Base-by-base conservation (phyloP, 92 coral and sea anemone genomes). In the Zoanthus gigantus region DNA sequence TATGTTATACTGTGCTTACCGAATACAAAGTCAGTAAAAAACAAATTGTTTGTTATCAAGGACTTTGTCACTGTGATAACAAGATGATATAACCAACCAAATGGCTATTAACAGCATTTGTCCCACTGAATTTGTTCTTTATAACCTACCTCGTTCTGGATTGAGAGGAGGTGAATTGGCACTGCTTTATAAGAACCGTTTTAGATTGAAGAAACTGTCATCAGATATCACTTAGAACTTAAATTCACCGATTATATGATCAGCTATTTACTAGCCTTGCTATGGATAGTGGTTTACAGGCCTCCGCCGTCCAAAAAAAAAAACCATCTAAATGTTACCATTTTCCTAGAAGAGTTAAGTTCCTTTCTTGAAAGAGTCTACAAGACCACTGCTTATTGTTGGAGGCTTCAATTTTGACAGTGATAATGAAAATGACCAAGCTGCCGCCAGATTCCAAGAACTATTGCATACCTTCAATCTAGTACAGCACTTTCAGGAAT, bases 181-280 rank as follows among this genome's bases (percentile, higher is more conserved):
- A 37, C 65, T 86, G 72, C 83, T 86, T 57, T 46, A 82, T n/a
- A 82, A 42, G 56, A 61, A 79, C 79, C 74, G 47, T 72, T 83
- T 83, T 23, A 75, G 58, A 23, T 74, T 83, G 83, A 89, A 68
- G 57, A 61, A 72, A 23, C 76, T 60, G 17, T 56, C 72, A 11
- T 47, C 68, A 9, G 54, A 47, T 75, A 74, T 56, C 30, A 12
- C 76, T 7, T 86, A 86, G 14, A 86, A 63, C 45, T 86, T 57
- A 83, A 88, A 88, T 47, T 72, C 44, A 71, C 82, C 7, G 91
- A 88, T 30, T 81, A 56, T 71, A 45, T 29, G 60, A 72, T 88
- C 28, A 88, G 46, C 50, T 81, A 81, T 82, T 34, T 58, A 60
- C 10, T 76, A 14, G 42, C 68, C 42, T 12, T 15, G 10, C 65